phyloP scores from a whole-genome alignment of 2,797 vertebrate genomes.

The Chrosomus eos region DNA sequence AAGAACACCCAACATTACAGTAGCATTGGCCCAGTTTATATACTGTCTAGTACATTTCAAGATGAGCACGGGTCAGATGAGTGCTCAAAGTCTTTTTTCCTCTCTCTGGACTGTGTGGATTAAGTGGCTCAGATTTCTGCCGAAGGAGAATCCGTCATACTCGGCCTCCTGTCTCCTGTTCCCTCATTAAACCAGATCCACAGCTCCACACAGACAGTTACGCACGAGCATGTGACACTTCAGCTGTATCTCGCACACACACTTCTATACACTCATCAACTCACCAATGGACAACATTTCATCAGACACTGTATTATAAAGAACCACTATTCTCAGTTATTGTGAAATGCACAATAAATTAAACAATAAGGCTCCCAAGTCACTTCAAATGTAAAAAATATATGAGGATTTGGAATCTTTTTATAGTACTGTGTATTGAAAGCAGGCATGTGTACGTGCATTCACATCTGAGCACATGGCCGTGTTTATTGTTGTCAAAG shows the following conservation, averaged over 20 bases:
- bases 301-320: constrained; percentile 15
- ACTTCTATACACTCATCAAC: constrained; percentile 32
- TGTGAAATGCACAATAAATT: background rate
- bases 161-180: constrained; percentile 60
- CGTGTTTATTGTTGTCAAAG: constrained; percentile 23
- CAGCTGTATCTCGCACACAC: constrained; percentile 47
- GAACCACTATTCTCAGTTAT: background rate
- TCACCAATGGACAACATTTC: background rate
- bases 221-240: constrained; percentile 52
- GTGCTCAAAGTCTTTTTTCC: constrained; percentile 43
- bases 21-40: background rate
- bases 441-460: constrained; percentile 18
- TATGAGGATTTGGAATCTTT: background rate
- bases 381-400: background rate
- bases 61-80: constrained; percentile 42
- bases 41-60: constrained; percentile 5
- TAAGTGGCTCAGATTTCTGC: constrained; percentile 65
- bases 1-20: background rate
- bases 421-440: background rate
- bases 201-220: constrained; percentile 49
- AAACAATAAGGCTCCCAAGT: background rate
- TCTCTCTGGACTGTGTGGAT: constrained; percentile 57
- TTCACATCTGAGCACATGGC: constrained; percentile 29
- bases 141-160: constrained; percentile 58
- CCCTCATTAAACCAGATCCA: constrained; percentile 62